Conservation (phyloP, 2,888 invertebrate genomes). For the Hanleya hanleyi region DNA sequence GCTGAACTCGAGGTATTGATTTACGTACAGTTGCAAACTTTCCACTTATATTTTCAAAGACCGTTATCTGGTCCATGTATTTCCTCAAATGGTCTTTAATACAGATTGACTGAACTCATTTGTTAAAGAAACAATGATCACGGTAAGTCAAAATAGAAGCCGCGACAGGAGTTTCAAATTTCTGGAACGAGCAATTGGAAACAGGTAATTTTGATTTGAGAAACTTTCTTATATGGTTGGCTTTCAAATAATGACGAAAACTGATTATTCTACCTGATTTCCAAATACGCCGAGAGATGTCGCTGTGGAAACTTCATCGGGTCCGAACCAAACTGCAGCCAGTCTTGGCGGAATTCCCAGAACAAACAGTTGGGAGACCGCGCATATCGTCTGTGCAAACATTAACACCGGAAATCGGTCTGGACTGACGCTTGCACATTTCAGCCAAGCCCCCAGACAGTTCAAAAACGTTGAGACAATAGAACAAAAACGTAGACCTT, state of each 20-base stretch:
- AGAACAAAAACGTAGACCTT: constrained; percentile 76
- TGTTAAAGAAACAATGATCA: no score
- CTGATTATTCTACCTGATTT: constrained; percentile 99
- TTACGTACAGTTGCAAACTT: neutral
- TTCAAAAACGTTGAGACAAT: constrained; percentile 76
- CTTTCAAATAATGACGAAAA: no score
- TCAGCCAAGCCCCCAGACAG: constrained; percentile 83
- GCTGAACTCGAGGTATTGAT: no score
- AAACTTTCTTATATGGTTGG: no score
- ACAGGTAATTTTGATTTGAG: no score
- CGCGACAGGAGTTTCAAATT: no score
- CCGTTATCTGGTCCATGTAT: no score
- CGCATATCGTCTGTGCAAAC: constrained; percentile 83
- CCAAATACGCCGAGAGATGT: constrained; percentile 99
- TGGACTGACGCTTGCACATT: constrained; percentile 85
- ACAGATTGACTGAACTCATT: no score
- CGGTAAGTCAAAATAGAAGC: no score
- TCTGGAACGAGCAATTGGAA: no score
- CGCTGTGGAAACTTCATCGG: constrained; percentile 95
- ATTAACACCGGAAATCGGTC: constrained; percentile 92
- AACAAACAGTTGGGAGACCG: constrained; percentile 90
- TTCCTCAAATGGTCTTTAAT: no score
- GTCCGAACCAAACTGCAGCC: constrained; percentile 98
- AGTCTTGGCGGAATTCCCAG: constrained; percentile 91
- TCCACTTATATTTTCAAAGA: neutral